Percentiles rank a stretch among this genome's conserved stretches.
Evolutionary conservation across 2,797 vertebrate species (phyloP).

Genomic region (Cryptoblepharus egeriae): DNA sequence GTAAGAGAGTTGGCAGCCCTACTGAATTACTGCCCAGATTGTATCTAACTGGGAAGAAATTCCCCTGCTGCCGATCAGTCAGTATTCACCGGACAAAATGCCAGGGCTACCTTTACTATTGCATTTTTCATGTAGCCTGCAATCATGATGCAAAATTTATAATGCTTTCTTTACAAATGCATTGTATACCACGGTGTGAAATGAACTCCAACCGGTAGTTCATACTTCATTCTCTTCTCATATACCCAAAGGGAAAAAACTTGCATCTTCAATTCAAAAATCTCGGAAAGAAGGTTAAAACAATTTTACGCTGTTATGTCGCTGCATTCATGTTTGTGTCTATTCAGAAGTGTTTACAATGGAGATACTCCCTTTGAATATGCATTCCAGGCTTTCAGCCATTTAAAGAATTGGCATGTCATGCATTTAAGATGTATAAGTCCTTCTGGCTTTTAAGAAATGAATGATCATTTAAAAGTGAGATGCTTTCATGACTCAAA

Average conservation of each 20-base stretch:
- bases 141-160: slow-evolving; percentile 18
- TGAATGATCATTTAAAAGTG: not conserved
- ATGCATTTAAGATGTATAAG: not conserved
- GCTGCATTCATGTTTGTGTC: not conserved
- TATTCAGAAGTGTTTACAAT: not conserved
- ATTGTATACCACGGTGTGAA: not conserved
- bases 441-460: not conserved
- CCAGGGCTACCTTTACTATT: not conserved
- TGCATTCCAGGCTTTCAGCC: not conserved
- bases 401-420: slow-evolving; percentile 11
- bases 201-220: slow-evolving; percentile 1
- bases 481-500: not conserved
- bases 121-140: slow-evolving; percentile 13
- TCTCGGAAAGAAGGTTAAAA: not conserved
- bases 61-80: not conserved
- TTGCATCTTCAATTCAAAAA: slow-evolving; percentile 17
- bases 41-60: not conserved
- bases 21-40: not conserved
- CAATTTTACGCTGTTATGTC: not conserved
- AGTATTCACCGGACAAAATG: not conserved
- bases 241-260: slow-evolving; percentile 6
- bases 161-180: slow-evolving; percentile 26
- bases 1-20: not conserved
- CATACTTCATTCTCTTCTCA: not conserved
- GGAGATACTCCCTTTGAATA: not conserved